Evolutionary conservation across 2,113 vertebrate species (phyloP).

Genomic region (Hipposideros armiger): DNA sequence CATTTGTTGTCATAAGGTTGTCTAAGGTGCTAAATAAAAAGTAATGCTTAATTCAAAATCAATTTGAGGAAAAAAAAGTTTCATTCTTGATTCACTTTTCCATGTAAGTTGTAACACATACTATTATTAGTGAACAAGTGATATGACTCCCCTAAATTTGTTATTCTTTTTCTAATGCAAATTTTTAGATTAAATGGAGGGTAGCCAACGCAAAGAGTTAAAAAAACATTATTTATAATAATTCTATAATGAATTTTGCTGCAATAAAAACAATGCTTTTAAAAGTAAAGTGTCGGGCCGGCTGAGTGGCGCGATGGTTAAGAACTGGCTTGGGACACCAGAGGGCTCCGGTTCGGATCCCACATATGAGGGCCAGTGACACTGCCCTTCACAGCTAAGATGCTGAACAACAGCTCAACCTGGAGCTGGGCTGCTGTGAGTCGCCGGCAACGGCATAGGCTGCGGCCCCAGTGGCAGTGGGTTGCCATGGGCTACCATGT

Average conservation of each 20-base stretch:
- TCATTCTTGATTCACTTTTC: conserved; percentile 28
- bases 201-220: neutral
- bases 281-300: neutral
- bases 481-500: too few species aligned
- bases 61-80: neutral
- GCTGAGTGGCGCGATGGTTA: too few species aligned
- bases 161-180: neutral
- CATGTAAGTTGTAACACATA: neutral
- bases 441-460: too few species aligned
- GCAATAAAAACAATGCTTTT: conserved; percentile 2
- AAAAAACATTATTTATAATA: neutral
- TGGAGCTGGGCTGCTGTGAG: too few species aligned
- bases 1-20: neutral
- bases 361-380: too few species aligned
- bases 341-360: too few species aligned
- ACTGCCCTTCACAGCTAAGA: too few species aligned
- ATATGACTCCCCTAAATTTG: neutral
- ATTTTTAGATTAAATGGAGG: neutral
- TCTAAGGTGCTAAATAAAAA: conserved; percentile 21
- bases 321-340: too few species aligned
- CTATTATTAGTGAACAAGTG: neutral
- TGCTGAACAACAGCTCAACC: too few species aligned
- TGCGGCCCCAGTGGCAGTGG: too few species aligned
- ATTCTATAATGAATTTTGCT: conserved; percentile 5
- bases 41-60: conserved; percentile 25